Evolutionary conservation across 2,888 invertebrate species (phyloP).

Genomic region (Caenorhabditis doughertyi): DNA sequence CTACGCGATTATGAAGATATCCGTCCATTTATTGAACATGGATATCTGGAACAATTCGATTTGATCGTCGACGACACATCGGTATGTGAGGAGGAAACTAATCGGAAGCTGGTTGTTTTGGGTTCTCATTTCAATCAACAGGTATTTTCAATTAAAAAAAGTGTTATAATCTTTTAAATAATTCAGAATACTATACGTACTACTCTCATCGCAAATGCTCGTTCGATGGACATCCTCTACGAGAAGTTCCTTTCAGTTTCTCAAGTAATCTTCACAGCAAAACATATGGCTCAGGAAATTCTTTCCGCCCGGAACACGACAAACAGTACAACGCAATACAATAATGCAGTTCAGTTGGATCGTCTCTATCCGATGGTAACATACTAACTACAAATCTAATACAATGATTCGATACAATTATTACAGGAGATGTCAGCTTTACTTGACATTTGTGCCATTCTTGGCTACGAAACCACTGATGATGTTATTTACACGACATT

Average conservation of each 20-base stretch:
- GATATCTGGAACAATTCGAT: slow-evolving; percentile 45
- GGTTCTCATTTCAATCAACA: slow-evolving; percentile 32
- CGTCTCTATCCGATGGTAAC: slow-evolving; percentile 21
- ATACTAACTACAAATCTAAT: not conserved
- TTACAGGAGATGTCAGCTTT: slow-evolving; percentile 44
- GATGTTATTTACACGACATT: no score
- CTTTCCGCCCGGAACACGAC: slow-evolving; percentile 10
- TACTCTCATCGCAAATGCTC: no score
- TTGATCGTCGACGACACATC: slow-evolving; percentile 27
- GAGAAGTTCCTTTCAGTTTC: no score
- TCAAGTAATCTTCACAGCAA: slow-evolving; percentile 32
- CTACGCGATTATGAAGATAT: slow-evolving; percentile 37
- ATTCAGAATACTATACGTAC: not conserved
- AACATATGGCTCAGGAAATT: slow-evolving; percentile 29
- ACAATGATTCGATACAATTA: not conserved
- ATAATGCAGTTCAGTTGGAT: no score
- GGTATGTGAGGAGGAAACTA: slow-evolving; percentile 33
- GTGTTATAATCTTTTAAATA: not conserved
- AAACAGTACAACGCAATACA: not conserved
- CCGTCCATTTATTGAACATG: slow-evolving; percentile 14
- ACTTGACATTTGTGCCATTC: slow-evolving; percentile 9
- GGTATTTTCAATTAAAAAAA: not conserved
- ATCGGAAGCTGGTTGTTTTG: slow-evolving; percentile 37
- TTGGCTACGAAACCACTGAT: slow-evolving; percentile 9
- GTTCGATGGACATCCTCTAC: no score